These are phyloP conservation scores for Drosophila nigromelanica DNA, from an alignment of 1,140 invertebrate species.

Conservation along the genomic window DNA sequence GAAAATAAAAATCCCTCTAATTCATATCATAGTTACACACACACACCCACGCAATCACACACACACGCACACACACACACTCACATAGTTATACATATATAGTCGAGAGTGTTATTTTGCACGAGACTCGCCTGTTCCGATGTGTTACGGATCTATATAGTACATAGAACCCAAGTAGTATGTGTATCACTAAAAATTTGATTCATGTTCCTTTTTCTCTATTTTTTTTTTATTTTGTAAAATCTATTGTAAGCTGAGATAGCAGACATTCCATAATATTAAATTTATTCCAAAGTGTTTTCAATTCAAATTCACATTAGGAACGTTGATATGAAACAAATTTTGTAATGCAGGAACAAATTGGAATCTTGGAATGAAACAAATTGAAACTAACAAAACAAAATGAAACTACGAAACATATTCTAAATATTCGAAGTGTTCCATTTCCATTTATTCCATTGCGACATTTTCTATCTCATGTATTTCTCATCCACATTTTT, in stretches of 20 bases:
- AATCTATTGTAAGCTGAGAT: no score
- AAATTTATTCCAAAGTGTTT: no score
- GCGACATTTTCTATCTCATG: not conserved
- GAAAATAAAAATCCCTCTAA: not conserved
- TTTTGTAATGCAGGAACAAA: no score
- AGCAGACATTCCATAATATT: no score
- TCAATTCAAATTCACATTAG: no score
- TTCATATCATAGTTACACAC: constrained; percentile 1
- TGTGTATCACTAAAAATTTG: not conserved
- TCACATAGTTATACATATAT: constrained; percentile 3
- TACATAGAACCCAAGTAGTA: not conserved
- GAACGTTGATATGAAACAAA: no score
- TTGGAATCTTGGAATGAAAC: no score
- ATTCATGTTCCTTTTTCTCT: not conserved
- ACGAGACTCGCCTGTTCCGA: constrained; percentile 23
- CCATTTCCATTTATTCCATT: not conserved
- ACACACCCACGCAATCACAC: constrained; percentile 5
- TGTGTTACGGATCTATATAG: not conserved
- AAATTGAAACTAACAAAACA: no score
- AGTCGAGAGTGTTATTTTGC: not conserved
- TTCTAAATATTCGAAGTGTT: not conserved
- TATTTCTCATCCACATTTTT: no score
- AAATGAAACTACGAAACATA: not conserved
- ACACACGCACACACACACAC: constrained; percentile 1
- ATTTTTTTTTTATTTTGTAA: no score